These are phyloP conservation scores for Macrobrachium rosenbergii DNA, from an alignment of 1,140 invertebrate species.

Conservation along the genomic window DNA sequence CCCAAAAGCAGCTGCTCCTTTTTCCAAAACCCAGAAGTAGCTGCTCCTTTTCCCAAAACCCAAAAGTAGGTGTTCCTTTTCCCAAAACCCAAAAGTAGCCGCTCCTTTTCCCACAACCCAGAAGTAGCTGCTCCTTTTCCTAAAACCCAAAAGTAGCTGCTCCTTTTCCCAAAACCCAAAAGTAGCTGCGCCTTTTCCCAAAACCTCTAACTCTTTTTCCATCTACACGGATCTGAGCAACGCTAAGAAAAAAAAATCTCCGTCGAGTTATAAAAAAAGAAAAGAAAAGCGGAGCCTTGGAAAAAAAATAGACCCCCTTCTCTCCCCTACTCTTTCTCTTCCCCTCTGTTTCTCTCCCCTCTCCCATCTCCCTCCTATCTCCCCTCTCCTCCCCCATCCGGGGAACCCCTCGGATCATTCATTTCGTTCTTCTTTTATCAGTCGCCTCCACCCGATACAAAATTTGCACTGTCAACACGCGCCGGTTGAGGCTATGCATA, in stretches of 20 bases:
- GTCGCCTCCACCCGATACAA: constrained; percentile 61
- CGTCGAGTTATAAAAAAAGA: too few species aligned
- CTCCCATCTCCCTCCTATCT: neutral
- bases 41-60: neutral
- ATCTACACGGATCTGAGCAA: too few species aligned
- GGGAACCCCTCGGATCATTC: constrained; percentile 38
- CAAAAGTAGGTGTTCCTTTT: neutral
- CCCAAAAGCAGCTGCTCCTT: too few species aligned
- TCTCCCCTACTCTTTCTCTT: neutral
- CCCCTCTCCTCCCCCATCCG: neutral
- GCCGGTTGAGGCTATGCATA: constrained; percentile 55
- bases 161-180: too few species aligned
- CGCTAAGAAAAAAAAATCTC: too few species aligned
- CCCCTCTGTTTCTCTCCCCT: neutral
- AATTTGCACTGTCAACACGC: constrained; percentile 62
- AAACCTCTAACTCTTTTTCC: too few species aligned
- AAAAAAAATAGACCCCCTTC: neutral
- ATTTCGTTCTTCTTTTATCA: constrained; percentile 58
- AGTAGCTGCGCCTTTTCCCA: too few species aligned
- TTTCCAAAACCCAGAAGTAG: neutral
- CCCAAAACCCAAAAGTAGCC: neutral
- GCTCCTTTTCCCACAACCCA: neutral
- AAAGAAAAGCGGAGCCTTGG: too few species aligned
- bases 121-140: too few species aligned
- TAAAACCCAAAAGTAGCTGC: too few species aligned